Evolutionary conservation across 92 coral and sea anemone species (phyloP), one percentile per base, ranked within the genome.

Genomic region (Porites lobata): DNA sequence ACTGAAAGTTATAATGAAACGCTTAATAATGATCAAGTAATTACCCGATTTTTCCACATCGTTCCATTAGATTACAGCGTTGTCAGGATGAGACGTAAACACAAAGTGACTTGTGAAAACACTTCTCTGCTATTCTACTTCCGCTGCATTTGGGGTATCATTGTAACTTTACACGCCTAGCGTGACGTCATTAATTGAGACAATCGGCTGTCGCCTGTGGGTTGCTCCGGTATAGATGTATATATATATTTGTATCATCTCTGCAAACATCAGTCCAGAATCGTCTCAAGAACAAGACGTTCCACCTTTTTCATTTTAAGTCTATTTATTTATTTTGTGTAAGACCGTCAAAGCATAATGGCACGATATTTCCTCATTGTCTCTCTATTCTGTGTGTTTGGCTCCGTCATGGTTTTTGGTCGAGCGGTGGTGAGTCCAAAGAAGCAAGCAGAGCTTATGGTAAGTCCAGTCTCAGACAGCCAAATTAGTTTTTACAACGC

Each of bases 341-440:
- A 18, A 6, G 43, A 8, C 9, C 24, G 72, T 8, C 2, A 50
- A 7, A 21, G 24, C 11, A 6, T 20, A 5, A 81, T 81, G 85
- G 76, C 11, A 8, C 76, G 26, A n/a, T 32, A 15, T 51, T 1
- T 81, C 3, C 10, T 52, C n/a, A 12, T 32, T 7, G 85, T 69
- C 5, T 52, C 56, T 15, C 14, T 69, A n/a, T 54, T 81, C 29
- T 81, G 75, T 70, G 3, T 66, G 8, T 65, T 69, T 17, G 66
- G 26, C 52, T 26, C n/a, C 47, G 47, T 4, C 12, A 10, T 50
- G 50, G 85, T 69, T 29, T 29, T 50, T 26, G 76, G 85, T 9
- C 57, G 54, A 75, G 89, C 80, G 17, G 51, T 78, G n/a, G 81
- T 85, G 11, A 63, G 83, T 64, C 81, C 89, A 7, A 85, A 47